Conservation (phyloP, 2,113 vertebrate genomes). For the Anarhynchus alexandrinus region DNA sequence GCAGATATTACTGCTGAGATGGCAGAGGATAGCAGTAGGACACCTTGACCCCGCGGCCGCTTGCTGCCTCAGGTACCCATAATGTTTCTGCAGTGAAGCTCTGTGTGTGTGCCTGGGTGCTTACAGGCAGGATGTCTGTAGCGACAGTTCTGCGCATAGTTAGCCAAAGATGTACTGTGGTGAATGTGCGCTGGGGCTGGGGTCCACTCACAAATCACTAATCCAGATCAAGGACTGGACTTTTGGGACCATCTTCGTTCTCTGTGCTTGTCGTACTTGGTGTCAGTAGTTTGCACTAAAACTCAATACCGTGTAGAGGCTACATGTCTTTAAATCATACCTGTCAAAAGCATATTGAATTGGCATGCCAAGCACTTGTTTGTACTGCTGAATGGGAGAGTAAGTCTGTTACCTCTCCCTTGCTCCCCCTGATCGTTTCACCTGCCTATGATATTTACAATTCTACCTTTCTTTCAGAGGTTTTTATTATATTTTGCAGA, state of each 20-base stretch:
- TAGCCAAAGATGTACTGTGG: background rate
- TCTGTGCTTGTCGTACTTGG: rapidly evolving
- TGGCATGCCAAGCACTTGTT: background rate
- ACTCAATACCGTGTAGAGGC: background rate
- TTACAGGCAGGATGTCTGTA: background rate
- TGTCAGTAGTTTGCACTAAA: background rate
- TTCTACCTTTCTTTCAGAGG: background rate
- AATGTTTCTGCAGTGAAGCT: background rate
- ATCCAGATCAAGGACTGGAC: background rate
- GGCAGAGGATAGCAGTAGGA: background rate
- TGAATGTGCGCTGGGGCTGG: background rate
- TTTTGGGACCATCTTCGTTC: rapidly evolving
- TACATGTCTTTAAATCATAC: background rate
- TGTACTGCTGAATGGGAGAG: background rate
- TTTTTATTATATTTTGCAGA: background rate
- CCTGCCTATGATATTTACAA: background rate
- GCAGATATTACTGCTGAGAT: background rate
- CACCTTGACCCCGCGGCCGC: rapidly evolving
- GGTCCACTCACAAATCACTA: background rate
- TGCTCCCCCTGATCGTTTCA: rapidly evolving
- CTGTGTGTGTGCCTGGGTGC: background rate
- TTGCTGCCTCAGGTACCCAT: background rate
- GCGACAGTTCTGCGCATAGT: rapidly evolving
- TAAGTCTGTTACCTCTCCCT: background rate
- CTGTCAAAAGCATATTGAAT: background rate